A percentile compares a stretch with the other conserved stretches of the same genome.
Evolutionary conservation across 2,113 vertebrate species (phyloP).

Genomic region (Amphiprion ocellaris): DNA sequence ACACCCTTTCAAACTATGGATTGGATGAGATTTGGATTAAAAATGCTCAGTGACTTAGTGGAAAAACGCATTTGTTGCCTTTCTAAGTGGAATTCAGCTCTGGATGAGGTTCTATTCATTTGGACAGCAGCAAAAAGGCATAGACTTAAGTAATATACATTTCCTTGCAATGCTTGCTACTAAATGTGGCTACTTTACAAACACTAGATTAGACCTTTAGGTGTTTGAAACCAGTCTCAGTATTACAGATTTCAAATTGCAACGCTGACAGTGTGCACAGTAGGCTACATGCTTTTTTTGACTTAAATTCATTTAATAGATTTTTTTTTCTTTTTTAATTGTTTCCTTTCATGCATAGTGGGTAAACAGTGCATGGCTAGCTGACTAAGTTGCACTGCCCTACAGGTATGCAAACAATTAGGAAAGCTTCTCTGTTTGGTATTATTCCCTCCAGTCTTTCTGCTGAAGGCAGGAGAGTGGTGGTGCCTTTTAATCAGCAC

Average conservation of each 20-base stretch:
- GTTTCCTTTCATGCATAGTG: slow-evolving; percentile 51
- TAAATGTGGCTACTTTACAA: neutral
- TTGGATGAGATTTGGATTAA: neutral
- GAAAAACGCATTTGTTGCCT: neutral
- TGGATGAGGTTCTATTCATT: no score
- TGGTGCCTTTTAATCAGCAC: slow-evolving; percentile 79
- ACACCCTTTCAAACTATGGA: no score
- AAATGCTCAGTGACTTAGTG: neutral
- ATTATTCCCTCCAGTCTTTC: slow-evolving; percentile 60
- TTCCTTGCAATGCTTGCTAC: no score
- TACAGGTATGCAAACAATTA: slow-evolving; percentile 79
- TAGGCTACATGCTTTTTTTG: neutral
- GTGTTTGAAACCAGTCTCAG: neutral
- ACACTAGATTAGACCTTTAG: neutral
- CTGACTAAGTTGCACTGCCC: slow-evolving; percentile 63
- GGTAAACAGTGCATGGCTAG: slow-evolving; percentile 58
- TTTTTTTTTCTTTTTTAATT: slow-evolving; percentile 17
- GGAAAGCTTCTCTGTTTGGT: slow-evolving; percentile 66
- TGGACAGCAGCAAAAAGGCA: no score
- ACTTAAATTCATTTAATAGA: slow-evolving; percentile 3
- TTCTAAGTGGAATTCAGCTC: neutral
- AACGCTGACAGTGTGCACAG: neutral
- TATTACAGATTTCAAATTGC: no score
- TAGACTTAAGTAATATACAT: no score
- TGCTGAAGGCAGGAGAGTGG: slow-evolving; percentile 57